Conservation (phyloP, 2,113 vertebrate genomes). For the Pseudorasbora parva region DNA sequence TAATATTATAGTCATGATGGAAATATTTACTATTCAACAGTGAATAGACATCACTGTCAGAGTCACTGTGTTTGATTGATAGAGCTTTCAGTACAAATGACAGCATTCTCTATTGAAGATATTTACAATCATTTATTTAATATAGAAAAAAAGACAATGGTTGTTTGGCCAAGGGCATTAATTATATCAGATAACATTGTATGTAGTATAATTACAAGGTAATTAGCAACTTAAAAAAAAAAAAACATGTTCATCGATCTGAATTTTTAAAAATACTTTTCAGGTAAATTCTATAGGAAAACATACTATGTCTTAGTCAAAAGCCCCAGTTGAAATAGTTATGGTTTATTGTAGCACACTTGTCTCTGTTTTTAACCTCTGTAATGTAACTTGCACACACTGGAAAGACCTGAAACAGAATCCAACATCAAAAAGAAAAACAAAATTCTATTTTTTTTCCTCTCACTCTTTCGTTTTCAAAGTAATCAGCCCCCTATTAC, state of each 20-base stretch:
- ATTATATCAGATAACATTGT: not conserved
- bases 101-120: not conserved
- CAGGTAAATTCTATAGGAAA: not conserved
- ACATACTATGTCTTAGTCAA: not conserved
- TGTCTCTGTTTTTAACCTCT: not conserved
- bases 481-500: slow-evolving; percentile 46
- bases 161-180: not conserved
- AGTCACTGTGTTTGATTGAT: slow-evolving; percentile 19
- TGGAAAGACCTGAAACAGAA: slow-evolving; percentile 52
- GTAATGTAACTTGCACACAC: not conserved
- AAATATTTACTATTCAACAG: not conserved
- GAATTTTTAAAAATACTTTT: not conserved
- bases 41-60: slow-evolving; percentile 5
- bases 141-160: not conserved
- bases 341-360: not conserved
- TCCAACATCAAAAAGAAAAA: slow-evolving; percentile 52
- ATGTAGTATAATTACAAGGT: not conserved
- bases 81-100: not conserved
- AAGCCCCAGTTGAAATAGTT: not conserved
- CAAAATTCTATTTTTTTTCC: slow-evolving; percentile 4
- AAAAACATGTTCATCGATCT: not conserved
- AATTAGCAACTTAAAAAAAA: not conserved
- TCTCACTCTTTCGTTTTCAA: slow-evolving; percentile 27
- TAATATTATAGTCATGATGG: not conserved
- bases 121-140: not conserved